phyloP scores from a whole-genome alignment of 2,888 invertebrate genomes.

The Acrobasis suavella region DNA sequence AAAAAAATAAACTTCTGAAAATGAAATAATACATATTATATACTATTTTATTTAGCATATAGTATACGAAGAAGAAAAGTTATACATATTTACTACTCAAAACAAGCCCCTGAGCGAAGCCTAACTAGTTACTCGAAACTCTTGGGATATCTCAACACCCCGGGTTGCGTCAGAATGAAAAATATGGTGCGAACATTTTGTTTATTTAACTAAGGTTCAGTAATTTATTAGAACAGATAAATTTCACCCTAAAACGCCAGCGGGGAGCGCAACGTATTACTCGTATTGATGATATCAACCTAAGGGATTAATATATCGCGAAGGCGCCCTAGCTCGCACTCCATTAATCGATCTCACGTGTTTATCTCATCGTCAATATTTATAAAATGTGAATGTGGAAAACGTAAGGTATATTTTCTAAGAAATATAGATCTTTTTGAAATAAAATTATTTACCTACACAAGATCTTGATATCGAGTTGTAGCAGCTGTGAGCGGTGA shows the following conservation, averaged over 20 bases:
- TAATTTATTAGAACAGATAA: slow-evolving; percentile 54
- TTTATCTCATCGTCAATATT: neutral
- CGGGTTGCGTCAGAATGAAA: slow-evolving; percentile 40
- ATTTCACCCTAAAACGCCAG: slow-evolving; percentile 42
- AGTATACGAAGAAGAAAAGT: too few species aligned
- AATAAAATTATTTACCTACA: too few species aligned
- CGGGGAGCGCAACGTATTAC: slow-evolving; percentile 40
- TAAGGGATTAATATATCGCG: slow-evolving; percentile 34
- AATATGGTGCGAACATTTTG: slow-evolving; percentile 50
- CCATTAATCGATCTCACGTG: slow-evolving; percentile 22
- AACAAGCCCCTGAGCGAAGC: neutral
- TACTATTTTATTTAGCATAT: too few species aligned
- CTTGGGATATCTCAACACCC: slow-evolving; percentile 22
- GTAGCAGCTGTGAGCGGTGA: too few species aligned
- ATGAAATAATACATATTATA: too few species aligned
- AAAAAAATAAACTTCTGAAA: too few species aligned
- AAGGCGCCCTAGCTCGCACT: slow-evolving; percentile 25
- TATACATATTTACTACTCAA: neutral
- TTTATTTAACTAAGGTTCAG: slow-evolving; percentile 48
- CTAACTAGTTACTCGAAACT: slow-evolving; percentile 7
- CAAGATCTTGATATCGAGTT: too few species aligned
- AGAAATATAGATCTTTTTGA: too few species aligned
- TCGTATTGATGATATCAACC: slow-evolving; percentile 46
- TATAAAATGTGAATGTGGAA: neutral
- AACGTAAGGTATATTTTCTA: neutral